These are phyloP conservation scores for Meleagris gallopavo DNA, from an alignment of 2,113 vertebrate genomes.

Conservation along the genomic window DNA sequence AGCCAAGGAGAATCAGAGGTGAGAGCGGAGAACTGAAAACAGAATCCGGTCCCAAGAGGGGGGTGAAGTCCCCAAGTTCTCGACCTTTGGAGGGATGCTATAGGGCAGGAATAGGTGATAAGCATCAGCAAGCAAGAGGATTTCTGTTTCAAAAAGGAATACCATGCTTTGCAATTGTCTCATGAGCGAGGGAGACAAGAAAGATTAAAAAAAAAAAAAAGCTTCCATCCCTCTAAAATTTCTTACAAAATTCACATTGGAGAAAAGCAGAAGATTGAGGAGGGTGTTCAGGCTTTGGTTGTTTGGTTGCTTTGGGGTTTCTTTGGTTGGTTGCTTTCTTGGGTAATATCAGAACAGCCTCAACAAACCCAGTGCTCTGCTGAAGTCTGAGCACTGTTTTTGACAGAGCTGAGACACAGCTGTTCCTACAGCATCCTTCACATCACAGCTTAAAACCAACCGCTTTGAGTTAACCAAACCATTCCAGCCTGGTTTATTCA, in stretches of 20 bases:
- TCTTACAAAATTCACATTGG: background rate
- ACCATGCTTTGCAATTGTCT: rapidly evolving
- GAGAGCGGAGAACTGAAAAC: background rate
- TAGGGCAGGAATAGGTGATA: rapidly evolving
- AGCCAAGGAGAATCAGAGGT: slow-evolving; percentile 48
- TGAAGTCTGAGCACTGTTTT: background rate
- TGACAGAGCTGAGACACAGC: background rate
- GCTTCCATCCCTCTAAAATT: background rate
- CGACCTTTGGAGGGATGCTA: rapidly evolving
- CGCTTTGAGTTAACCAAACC: background rate
- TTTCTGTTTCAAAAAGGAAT: background rate
- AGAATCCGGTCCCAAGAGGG: background rate
- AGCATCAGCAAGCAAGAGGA: rapidly evolving
- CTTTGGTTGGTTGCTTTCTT: background rate
- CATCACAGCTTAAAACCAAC: rapidly evolving
- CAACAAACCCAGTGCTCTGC: background rate
- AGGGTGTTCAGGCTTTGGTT: too few species aligned
- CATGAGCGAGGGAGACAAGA: background rate
- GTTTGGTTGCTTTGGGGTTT: background rate
- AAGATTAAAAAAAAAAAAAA: too few species aligned
- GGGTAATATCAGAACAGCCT: background rate
- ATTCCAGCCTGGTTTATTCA: background rate
- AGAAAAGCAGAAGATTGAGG: rapidly evolving
- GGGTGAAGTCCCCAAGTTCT: rapidly evolving
- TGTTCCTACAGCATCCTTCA: rapidly evolving